phyloP scores from a whole-genome alignment of 2,113 vertebrate species.

The Brachyhypopomus gauderio region DNA sequence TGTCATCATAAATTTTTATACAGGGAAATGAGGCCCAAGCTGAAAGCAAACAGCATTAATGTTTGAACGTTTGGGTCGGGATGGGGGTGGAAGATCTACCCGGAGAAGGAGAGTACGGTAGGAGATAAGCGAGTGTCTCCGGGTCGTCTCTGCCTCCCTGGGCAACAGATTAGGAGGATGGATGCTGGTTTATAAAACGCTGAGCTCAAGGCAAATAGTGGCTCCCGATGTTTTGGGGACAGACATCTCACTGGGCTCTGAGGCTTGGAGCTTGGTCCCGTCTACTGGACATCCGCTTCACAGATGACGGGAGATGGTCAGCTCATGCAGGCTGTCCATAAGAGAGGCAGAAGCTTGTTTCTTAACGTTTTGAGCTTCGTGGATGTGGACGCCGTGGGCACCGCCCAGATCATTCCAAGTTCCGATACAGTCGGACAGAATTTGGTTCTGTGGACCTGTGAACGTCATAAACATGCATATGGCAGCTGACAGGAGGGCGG shows the following conservation, averaged over 20 bases:
- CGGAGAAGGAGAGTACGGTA: neutral
- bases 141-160: neutral
- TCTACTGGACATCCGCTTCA: too few relatives aligned
- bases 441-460: neutral
- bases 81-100: neutral
- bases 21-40: conserved; percentile 79
- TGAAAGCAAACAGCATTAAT: conserved; percentile 84
- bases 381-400: too few relatives aligned
- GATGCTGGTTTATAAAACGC: neutral
- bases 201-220: neutral
- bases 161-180: neutral
- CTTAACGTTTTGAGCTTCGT: too few relatives aligned
- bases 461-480: conserved; percentile 24
- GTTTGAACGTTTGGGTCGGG: conserved; percentile 65
- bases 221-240: neutral
- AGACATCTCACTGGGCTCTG: too few relatives aligned
- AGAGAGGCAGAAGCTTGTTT: too few relatives aligned
- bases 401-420: too few relatives aligned
- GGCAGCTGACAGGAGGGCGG: neutral
- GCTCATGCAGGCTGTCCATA: too few relatives aligned
- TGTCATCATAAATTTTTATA: conserved; percentile 81
- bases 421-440: neutral
- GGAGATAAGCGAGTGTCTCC: neutral
- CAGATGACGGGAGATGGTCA: too few relatives aligned
- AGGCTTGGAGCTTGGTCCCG: too few relatives aligned